Evolutionary conservation across 2,888 invertebrate species (phyloP).

Genomic region (Cheilosia soror): DNA sequence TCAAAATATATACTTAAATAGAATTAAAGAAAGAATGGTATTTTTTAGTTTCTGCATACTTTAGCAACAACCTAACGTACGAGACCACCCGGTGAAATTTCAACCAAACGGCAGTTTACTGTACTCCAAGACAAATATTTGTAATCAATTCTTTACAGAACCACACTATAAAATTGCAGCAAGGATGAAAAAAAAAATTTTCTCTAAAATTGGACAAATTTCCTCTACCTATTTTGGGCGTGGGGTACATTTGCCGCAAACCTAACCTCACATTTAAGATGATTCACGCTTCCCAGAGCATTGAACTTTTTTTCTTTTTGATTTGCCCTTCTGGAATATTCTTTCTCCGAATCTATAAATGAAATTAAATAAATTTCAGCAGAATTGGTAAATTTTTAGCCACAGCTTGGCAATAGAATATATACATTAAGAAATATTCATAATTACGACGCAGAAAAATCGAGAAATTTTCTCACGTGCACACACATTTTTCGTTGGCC

Average conservation of each 20-base stretch:
- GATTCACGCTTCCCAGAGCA: constrained; percentile 68
- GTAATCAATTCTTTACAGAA: too few species aligned
- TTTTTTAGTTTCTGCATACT: too few species aligned
- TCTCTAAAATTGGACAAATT: constrained; percentile 14
- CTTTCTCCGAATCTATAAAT: not conserved
- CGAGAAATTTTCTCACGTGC: constrained; percentile 73
- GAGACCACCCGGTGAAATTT: too few species aligned
- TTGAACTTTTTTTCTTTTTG: constrained; percentile 38
- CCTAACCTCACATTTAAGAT: constrained; percentile 66
- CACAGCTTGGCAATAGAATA: not conserved
- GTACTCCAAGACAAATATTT: too few species aligned
- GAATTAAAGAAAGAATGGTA: too few species aligned
- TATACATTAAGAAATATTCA: not conserved
- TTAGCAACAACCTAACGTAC: too few species aligned
- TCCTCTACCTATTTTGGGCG: constrained; percentile 54
- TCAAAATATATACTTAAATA: too few species aligned
- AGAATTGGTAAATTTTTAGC: constrained; percentile 20
- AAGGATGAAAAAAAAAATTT: not conserved
- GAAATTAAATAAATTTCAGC: constrained; percentile 5
- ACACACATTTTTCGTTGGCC: constrained; percentile 48
- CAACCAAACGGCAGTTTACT: too few species aligned
- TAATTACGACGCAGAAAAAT: constrained; percentile 71
- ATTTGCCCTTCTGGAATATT: constrained; percentile 51
- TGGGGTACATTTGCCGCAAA: constrained; percentile 67
- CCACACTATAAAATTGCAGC: not conserved